Evolutionary conservation across 2,113 vertebrate genomes (phyloP), one percentile per base, ranked within the genome.

Genomic region (Aythya baeri): DNA sequence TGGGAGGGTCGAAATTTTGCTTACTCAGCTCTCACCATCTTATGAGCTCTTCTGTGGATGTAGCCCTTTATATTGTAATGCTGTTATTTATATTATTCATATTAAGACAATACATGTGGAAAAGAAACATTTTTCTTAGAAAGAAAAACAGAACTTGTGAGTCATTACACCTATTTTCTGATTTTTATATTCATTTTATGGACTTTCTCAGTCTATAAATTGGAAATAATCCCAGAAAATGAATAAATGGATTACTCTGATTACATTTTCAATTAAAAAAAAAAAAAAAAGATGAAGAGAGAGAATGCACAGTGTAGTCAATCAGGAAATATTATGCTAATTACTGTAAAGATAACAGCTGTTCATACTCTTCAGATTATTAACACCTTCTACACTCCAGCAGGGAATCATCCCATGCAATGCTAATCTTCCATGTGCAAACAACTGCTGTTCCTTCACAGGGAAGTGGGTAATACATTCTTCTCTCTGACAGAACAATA

Each of bases 291-390:
- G 20, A 41, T 27, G 11, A 27, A 27, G 63, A 26, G 26, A 65
- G 5, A 2, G 5, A 93, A 46, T 49, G 17, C 11, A 29, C 59
- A 79, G 32, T 61, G 38, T 88, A 95, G 78, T 90, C 85, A 93
- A 84, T 96, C 43, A 95, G 63, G 79, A 94, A 97, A 86, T 93
- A 88, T 80, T 86, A 83, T 85, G 87, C 70, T 96, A 95, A 94
- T 96, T 91, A 73, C 46, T 82, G 7, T 65, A 74, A 96, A 86
- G 65, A 89, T 74, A 91, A 87, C 97, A 97, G 94, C 90, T 97
- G 96, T 46, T 97, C 83, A 26, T 32, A 61, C 32, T 84, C 67
- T 83, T 80, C 70, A 80, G 85, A 67, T 91, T 93, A 91, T 94
- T 88, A 91, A 71, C 88, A 91, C 81, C 59, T 96, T 94, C 55